Evolutionary conservation across 2,888 invertebrate species (phyloP).

Genomic region (Hydraecia micacea): DNA sequence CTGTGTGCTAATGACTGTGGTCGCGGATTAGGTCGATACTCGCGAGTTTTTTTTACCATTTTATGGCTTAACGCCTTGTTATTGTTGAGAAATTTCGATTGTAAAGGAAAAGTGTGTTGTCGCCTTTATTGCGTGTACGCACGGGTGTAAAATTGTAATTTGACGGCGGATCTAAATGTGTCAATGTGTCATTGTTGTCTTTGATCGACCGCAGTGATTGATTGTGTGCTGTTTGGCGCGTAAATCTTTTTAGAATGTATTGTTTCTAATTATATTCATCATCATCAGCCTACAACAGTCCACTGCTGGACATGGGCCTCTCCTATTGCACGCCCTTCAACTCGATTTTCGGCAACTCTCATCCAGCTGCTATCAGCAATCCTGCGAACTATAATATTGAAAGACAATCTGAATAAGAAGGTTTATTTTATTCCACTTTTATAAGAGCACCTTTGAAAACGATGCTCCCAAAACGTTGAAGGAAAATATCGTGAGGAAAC

Average conservation of each 20-base stretch:
- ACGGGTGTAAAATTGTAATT: constrained; percentile 64
- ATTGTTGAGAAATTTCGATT: constrained; percentile 59
- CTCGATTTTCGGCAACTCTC: too few relatives aligned
- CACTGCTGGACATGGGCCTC: too few relatives aligned
- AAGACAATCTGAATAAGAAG: background rate
- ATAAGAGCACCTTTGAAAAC: background rate
- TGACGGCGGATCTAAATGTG: constrained; percentile 45
- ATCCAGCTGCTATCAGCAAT: too few relatives aligned
- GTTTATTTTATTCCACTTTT: background rate
- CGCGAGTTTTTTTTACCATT: constrained; percentile 68
- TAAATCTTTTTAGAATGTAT: constrained; percentile 23
- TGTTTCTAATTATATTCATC: too few relatives aligned
- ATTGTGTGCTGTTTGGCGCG: constrained; percentile 19
- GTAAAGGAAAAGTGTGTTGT: constrained; percentile 58
- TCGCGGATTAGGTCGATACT: constrained; percentile 77
- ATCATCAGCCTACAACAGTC: too few relatives aligned
- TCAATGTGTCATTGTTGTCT: constrained; percentile 46
- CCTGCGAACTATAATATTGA: too few relatives aligned
- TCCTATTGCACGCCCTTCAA: too few relatives aligned
- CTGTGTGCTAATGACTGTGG: constrained; percentile 82
- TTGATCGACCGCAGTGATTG: constrained; percentile 55
- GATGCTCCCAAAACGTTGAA: too few relatives aligned
- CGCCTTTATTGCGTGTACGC: constrained; percentile 52
- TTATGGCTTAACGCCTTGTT: constrained; percentile 65
- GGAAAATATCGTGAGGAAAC: too few relatives aligned